These are phyloP conservation scores for Bergia sp. DNA, from an alignment of 92 coral and sea anemone genomes.

Conservation along the genomic window DNA sequence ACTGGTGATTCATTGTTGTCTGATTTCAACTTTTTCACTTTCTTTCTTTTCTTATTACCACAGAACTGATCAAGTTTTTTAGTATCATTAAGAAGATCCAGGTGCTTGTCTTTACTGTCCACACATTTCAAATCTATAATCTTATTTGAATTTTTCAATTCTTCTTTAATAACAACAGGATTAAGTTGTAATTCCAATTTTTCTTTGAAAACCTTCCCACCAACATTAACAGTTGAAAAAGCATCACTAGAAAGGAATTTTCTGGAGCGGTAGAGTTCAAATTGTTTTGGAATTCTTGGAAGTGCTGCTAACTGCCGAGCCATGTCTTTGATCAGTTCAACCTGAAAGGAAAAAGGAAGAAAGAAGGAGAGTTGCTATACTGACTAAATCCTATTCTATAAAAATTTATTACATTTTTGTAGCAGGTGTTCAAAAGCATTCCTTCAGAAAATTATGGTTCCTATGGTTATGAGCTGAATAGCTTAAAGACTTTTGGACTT, in stretches of 20 bases:
- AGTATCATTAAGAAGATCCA: not conserved
- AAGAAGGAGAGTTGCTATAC: not conserved
- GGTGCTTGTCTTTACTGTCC: not conserved
- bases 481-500: not conserved
- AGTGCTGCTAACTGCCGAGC: conserved; percentile 98
- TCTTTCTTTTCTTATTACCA: conserved; percentile 9
- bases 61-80: not conserved
- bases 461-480: not conserved
- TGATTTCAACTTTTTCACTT: not conserved
- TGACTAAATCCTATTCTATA: not conserved
- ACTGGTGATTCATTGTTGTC: not conserved
- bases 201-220: conserved; percentile 46
- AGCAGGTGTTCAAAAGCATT: not conserved
- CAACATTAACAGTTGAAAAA: conserved; percentile 35
- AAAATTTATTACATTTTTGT: not conserved
- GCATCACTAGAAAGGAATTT: conserved; percentile 64
- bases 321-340: conserved; percentile 92
- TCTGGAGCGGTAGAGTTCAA: conserved; percentile 82
- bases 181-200: conserved; percentile 30
- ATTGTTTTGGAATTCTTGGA: conserved; percentile 75
- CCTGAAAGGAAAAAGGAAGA: conserved; percentile 50
- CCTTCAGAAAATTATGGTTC: not conserved
- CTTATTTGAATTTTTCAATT: conserved; percentile 17
- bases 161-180: not conserved
- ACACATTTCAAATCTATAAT: conserved; percentile 26